Evolutionary conservation across 2,888 invertebrate genomes (phyloP).

Genomic region (Rotaria socialis): DNA sequence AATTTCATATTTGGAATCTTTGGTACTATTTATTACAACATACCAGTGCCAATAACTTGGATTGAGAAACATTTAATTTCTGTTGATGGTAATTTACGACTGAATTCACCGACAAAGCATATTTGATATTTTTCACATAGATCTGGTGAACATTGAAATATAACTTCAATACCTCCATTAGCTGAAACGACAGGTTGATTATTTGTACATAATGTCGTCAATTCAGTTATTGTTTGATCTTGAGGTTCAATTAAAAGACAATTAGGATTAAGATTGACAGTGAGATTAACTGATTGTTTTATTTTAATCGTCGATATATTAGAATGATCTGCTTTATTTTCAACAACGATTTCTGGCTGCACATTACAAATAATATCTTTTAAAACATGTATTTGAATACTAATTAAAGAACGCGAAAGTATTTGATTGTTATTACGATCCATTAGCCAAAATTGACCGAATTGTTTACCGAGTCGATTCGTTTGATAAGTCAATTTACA

Average conservation of each 20-base stretch:
- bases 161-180: background rate
- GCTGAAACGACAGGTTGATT: background rate
- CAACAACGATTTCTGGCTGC: background rate
- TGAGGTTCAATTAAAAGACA: background rate
- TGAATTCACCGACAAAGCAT: background rate
- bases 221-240: background rate
- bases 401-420: background rate
- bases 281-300: background rate
- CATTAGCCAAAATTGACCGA: background rate
- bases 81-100: background rate
- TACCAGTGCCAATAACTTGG: background rate
- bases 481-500: background rate
- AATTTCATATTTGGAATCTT: too few relatives aligned
- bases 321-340: background rate
- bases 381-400: background rate
- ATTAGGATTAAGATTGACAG: background rate
- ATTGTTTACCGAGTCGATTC: background rate
- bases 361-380: background rate
- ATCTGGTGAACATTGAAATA: background rate
- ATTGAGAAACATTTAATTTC: background rate
- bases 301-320: background rate
- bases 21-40: background rate
- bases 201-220: background rate
- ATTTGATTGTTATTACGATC: background rate
- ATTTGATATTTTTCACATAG: conserved; percentile 1